Evolutionary conservation across 2,113 vertebrate species (phyloP).

Genomic region (Dermatemys mawii): DNA sequence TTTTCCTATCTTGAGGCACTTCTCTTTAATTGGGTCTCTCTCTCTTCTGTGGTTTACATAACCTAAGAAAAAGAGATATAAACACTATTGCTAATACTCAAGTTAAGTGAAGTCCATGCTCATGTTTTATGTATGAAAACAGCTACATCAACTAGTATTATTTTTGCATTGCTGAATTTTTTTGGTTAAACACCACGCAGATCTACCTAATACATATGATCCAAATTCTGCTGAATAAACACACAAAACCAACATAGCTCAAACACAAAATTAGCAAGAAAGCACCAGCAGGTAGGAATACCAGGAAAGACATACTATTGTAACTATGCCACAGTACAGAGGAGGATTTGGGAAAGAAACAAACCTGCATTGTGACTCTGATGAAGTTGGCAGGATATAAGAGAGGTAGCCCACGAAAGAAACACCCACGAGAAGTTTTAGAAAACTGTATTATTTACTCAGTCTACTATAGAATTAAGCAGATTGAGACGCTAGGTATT

Average conservation of each 20-base stretch:
- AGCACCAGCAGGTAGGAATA: neutral
- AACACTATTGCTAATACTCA: neutral
- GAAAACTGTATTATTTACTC: neutral
- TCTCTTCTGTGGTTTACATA: neutral
- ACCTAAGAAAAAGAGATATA: neutral
- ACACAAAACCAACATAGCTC: neutral
- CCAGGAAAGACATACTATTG: neutral
- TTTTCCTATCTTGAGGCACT: neutral
- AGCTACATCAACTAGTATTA: neutral
- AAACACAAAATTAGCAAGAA: constrained; percentile 28
- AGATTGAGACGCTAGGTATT: constrained; percentile 5
- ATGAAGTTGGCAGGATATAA: neutral
- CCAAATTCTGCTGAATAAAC: neutral
- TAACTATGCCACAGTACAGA: neutral
- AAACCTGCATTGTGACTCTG: neutral
- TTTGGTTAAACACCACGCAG: neutral
- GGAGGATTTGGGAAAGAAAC: neutral
- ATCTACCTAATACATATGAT: constrained; percentile 6
- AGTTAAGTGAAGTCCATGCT: neutral
- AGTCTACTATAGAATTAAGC: neutral
- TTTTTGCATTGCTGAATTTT: neutral
- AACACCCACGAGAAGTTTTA: neutral
- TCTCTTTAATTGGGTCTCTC: neutral
- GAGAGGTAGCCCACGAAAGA: neutral
- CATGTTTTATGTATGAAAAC: neutral